Evolutionary conservation across 2,113 vertebrate species (phyloP).

Genomic region (Misgurnus anguillicaudatus): DNA sequence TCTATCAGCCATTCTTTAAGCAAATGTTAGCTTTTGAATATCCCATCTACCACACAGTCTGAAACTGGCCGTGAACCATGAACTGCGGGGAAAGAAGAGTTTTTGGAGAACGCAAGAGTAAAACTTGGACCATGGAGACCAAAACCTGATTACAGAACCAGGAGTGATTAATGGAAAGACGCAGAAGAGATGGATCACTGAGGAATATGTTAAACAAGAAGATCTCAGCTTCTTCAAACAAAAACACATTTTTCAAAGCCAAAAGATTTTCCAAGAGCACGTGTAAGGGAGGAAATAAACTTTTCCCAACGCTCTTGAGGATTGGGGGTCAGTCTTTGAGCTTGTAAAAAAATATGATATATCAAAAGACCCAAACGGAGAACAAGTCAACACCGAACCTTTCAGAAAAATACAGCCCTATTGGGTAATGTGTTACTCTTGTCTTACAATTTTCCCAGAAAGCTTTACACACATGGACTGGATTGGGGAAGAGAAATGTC

Average conservation of each 20-base stretch:
- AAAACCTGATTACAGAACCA: slow-evolving; percentile 7
- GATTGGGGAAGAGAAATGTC: neutral
- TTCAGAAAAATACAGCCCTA: slow-evolving; percentile 9
- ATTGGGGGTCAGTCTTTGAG: slow-evolving; percentile 36
- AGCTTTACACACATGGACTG: neutral
- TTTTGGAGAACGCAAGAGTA: neutral
- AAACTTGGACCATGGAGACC: slow-evolving; percentile 20
- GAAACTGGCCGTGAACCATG: neutral
- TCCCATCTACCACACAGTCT: neutral
- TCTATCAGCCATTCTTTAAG: slow-evolving; percentile 4
- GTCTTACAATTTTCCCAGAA: slow-evolving; percentile 1
- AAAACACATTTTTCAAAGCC: neutral
- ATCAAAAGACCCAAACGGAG: slow-evolving; percentile 27
- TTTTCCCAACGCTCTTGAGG: slow-evolving; percentile 12
- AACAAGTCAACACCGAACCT: slow-evolving; percentile 26
- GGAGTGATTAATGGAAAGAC: slow-evolving; percentile 23
- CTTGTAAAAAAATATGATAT: slow-evolving; percentile 25
- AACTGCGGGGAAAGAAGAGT: neutral
- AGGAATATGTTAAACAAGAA: neutral
- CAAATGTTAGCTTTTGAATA: slow-evolving; percentile 22
- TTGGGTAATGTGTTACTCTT: slow-evolving; percentile 14
- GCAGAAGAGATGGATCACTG: slow-evolving; percentile 9
- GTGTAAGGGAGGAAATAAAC: slow-evolving; percentile 23
- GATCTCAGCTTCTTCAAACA: slow-evolving; percentile 14
- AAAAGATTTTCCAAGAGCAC: slow-evolving; percentile 1